A percentile compares a stretch with the other conserved stretches of the same genome.
Evolutionary conservation across 2,113 vertebrate species (phyloP).

Genomic region (Petrocephalus zakoni): DNA sequence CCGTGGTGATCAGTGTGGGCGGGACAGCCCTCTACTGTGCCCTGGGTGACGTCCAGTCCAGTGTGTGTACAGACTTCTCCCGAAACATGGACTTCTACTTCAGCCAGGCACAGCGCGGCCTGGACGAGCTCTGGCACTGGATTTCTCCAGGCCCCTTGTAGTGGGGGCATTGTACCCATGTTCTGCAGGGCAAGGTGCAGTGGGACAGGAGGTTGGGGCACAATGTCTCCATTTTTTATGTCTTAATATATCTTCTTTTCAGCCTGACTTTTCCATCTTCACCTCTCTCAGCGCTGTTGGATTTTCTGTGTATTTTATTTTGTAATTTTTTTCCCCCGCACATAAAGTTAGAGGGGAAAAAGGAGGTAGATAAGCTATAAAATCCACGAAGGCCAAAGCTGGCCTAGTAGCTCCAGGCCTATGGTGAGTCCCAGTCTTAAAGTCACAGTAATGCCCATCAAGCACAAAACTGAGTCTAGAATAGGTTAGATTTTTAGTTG

Average conservation of each 20-base stretch:
- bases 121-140: conserved; percentile 80
- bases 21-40: conserved; percentile 94
- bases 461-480: neutral
- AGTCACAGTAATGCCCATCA: neutral
- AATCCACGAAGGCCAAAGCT: neutral
- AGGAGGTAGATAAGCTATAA: neutral
- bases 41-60: conserved; percentile 82
- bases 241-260: neutral
- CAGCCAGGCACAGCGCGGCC: conserved; percentile 70
- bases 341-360: neutral
- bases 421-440: neutral
- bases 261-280: neutral
- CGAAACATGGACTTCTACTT: conserved; percentile 88
- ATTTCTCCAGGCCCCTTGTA: conserved; percentile 67
- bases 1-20: conserved; percentile 90
- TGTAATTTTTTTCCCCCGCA: neutral
- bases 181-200: neutral
- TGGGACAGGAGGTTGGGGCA: neutral
- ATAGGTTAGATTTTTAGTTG: neutral
- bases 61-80: conserved; percentile 88
- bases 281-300: neutral
- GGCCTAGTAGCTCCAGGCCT: neutral
- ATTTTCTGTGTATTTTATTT: conserved; percentile 6
- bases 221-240: neutral
- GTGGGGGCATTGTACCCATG: neutral